Evolutionary conservation across 2,113 vertebrate genomes (phyloP).

Genomic region (Charina bottae): DNA sequence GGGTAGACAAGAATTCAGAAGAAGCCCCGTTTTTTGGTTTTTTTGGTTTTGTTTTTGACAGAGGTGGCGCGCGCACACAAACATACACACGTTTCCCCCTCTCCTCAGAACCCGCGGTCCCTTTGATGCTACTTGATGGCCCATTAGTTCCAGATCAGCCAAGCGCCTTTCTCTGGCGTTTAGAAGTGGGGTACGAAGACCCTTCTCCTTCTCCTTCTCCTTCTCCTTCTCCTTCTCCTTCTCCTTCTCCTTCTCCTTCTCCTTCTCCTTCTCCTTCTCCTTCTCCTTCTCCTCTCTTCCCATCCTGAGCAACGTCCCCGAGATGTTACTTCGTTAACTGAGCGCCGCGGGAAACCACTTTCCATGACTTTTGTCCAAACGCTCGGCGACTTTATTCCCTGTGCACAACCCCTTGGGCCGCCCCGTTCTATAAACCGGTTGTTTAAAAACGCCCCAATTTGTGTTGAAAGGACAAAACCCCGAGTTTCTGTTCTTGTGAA

Average conservation of each 20-base stretch:
- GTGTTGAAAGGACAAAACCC: background rate
- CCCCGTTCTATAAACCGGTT: background rate
- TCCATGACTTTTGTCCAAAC: background rate
- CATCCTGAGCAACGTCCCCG: background rate
- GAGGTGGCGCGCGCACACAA: background rate
- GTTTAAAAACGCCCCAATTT: background rate
- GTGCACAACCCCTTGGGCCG: background rate
- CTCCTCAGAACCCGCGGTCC: background rate
- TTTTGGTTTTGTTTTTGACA: background rate
- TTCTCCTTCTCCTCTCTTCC: background rate
- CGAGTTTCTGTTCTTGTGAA: background rate
- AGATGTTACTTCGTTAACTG: background rate
- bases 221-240: background rate
- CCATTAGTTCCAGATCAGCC: background rate
- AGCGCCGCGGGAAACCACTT: background rate
- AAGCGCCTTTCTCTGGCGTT: background rate
- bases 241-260: background rate
- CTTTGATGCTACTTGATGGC: background rate
- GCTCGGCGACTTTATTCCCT: background rate
- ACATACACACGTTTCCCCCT: background rate
- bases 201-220: background rate
- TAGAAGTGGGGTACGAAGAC: too few relatives aligned
- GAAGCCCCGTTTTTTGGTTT: background rate
- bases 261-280: too few relatives aligned
- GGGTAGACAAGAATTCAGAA: background rate